Evolutionary conservation across 2,888 invertebrate genomes (phyloP).

Genomic region (Dione vanillae): DNA sequence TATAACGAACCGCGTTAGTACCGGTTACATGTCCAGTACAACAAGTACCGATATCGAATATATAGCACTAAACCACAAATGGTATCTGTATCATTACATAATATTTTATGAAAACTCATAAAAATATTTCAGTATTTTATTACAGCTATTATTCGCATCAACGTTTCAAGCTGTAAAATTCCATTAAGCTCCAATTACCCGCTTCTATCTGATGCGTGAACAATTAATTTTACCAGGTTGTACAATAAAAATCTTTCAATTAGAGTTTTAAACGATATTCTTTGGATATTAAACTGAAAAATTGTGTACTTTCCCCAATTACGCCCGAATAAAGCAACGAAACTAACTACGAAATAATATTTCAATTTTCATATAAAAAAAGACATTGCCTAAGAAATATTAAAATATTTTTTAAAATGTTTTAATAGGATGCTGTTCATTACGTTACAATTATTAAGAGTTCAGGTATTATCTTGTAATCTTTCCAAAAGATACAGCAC

Average conservation of each 20-base stretch:
- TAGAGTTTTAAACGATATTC: constrained; percentile 5
- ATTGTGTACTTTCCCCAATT: background rate
- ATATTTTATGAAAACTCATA: constrained; percentile 16
- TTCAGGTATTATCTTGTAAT: constrained; percentile 9
- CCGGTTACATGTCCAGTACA: no score
- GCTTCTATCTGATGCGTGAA: constrained; percentile 26
- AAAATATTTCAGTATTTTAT: constrained; percentile 21
- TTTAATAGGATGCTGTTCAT: no score
- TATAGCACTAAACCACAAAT: background rate
- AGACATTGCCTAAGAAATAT: background rate
- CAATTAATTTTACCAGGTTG: constrained; percentile 22
- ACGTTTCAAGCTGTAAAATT: constrained; percentile 24
- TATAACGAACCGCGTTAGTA: no score
- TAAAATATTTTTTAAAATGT: background rate
- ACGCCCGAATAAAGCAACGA: background rate
- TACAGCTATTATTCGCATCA: constrained; percentile 26
- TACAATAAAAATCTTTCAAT: constrained; percentile 15
- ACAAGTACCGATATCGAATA: background rate
- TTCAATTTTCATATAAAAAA: background rate
- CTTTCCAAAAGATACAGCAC: background rate
- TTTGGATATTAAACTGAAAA: constrained; percentile 11
- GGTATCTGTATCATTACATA: constrained; percentile 1
- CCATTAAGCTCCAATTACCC: constrained; percentile 27
- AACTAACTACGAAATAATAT: background rate
- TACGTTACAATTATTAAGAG: no score